Base-by-base conservation (phyloP, 2,797 vertebrate genomes). In the Triplophysa yarkandensis region DNA sequence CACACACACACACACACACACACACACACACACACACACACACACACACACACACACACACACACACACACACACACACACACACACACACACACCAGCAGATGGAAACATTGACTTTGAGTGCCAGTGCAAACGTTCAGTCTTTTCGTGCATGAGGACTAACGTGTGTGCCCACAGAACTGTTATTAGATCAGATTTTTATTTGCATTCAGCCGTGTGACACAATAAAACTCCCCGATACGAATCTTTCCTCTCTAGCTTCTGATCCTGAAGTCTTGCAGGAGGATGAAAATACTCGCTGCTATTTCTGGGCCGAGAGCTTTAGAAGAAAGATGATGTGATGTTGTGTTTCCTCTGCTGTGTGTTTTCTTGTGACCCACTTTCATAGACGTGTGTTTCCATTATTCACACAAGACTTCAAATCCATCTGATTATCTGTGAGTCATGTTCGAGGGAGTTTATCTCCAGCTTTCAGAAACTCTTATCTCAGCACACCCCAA, bases 41-140 rank as follows among this genome's bases (percentile, higher is more conserved):
- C 21, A 16, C 61, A 17, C 9, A 3, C 44, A 8, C 11, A 46
- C n/a, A 48, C 46, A 10, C 39, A 16, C 39, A 41, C 2, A 16
- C 2, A 41, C 13, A 41, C 39, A 41, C 0, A 16, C 39, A 41
- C 34, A 36, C 34, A 36, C 2, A 7, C 6, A 19, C 39, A 1
- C 36, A 14, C 11, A 41, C 11, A 41, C 36, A 41, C 36, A 3
- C 36, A 41, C 11, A 14, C 36, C 36, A 39, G 36, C 11, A 39
- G 36, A 61, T 67, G 81, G 78, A 60, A 55, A 69, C 57, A 76
- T 76, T 80, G 75, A 30, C 23, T 71, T 62, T 30, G 43, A 46
- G 32, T 57, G 10, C 13, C 11, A 67, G 10, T 17, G 4, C 14
- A 60, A 27, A 3, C 28, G 13, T 46, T 6, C 1, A 2, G 17